phyloP scores from a whole-genome alignment of 92 coral and sea anemone genomes.

The Bergia sp. region DNA sequence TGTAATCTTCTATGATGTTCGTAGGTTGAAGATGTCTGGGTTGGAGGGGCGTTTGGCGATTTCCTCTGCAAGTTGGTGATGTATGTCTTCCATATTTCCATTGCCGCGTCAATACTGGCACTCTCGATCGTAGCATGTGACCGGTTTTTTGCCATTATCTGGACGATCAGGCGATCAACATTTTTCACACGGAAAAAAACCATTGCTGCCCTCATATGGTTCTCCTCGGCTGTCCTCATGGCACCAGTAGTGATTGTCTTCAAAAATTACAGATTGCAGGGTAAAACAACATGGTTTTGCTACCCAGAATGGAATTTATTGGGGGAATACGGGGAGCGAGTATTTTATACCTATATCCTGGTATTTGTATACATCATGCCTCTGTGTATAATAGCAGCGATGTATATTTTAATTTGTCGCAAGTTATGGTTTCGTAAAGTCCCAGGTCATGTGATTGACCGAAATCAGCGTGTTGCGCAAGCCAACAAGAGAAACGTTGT shows the following conservation, averaged over 20 bases:
- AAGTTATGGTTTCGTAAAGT: slow-evolving; percentile 42
- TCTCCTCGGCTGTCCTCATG: slow-evolving; percentile 32
- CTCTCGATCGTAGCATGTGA: slow-evolving; percentile 38
- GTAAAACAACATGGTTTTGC: not conserved
- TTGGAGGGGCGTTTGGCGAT: slow-evolving; percentile 11
- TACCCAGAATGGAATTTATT: not conserved
- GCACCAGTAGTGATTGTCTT: slow-evolving; percentile 5
- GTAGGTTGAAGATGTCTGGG: slow-evolving; percentile 8
- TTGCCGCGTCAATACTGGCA: slow-evolving; percentile 33
- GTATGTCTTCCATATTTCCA: slow-evolving; percentile 25
- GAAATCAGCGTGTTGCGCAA: slow-evolving; percentile 37
- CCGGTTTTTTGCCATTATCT: slow-evolving; percentile 38
- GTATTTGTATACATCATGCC: slow-evolving; percentile 17
- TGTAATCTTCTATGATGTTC: not conserved
- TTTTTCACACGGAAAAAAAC: slow-evolving; percentile 39
- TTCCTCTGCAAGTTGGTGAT: slow-evolving; percentile 21
- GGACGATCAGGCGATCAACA: slow-evolving; percentile 5
- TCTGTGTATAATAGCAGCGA: not conserved
- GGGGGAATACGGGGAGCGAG: not conserved
- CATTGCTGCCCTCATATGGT: slow-evolving; percentile 19
- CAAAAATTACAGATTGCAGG: not conserved
- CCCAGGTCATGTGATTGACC: slow-evolving; percentile 39
- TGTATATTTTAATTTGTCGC: slow-evolving; percentile 37
- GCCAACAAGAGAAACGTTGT: slow-evolving; percentile 37
- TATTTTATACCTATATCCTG: slow-evolving; percentile 8